Evolutionary conservation across 2,113 vertebrate genomes (phyloP).

Genomic region (Chaenogobius annularis): DNA sequence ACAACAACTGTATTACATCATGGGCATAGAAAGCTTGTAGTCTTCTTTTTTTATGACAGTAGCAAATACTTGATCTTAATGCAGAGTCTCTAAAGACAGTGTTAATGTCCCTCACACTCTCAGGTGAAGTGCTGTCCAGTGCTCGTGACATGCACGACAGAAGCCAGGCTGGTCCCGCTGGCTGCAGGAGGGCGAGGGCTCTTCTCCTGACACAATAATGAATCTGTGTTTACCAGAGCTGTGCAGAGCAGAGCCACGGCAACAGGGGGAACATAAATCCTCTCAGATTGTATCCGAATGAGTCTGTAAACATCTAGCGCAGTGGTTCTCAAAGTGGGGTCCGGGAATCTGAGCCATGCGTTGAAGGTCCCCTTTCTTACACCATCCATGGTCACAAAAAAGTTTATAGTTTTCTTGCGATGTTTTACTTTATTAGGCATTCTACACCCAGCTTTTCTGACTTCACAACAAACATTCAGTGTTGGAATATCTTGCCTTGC

Average conservation of each 20-base stretch:
- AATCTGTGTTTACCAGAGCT: slow-evolving; percentile 58
- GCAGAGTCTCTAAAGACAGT: slow-evolving; percentile 34
- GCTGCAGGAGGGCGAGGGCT: slow-evolving; percentile 10
- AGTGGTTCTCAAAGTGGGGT: too few species aligned
- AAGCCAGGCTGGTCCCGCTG: slow-evolving; percentile 16
- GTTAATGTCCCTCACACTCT: slow-evolving; percentile 39
- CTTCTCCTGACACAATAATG: slow-evolving; percentile 56
- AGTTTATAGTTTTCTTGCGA: not conserved
- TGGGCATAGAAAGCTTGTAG: too few species aligned
- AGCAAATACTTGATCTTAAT: not conserved
- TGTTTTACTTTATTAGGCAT: slow-evolving; percentile 35
- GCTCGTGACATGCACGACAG: slow-evolving; percentile 53
- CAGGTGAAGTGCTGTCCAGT: slow-evolving; percentile 38
- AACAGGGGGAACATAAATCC: slow-evolving; percentile 60
- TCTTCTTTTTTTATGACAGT: too few species aligned
- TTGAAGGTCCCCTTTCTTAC: not conserved
- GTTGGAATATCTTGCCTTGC: slow-evolving; percentile 41
- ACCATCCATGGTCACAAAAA: not conserved
- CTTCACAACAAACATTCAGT: slow-evolving; percentile 39
- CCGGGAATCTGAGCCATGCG: too few species aligned
- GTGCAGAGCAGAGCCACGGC: slow-evolving; percentile 30
- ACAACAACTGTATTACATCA: too few species aligned
- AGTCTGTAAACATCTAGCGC: slow-evolving; percentile 68
- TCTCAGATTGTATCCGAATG: slow-evolving; percentile 69
- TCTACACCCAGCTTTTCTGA: slow-evolving; percentile 45